phyloP scores from a whole-genome alignment of 2,113 vertebrate species.

The Micromys minutus region DNA sequence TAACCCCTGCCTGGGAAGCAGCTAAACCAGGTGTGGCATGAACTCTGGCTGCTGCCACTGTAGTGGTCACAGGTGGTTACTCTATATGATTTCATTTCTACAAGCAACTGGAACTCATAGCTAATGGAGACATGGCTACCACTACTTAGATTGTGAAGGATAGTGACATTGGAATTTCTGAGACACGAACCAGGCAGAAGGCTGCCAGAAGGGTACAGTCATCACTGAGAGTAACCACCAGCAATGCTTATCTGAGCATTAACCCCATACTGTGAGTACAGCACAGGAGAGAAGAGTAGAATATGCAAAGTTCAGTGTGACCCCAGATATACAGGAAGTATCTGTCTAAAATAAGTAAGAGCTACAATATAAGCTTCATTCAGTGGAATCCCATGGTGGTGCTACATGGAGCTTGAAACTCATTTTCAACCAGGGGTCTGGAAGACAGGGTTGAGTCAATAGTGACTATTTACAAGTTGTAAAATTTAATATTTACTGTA shows the following conservation, averaged over 20 bases:
- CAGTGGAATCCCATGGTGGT: too few species aligned
- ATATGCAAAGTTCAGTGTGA: neutral
- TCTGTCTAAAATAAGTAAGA: neutral
- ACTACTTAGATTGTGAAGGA: neutral
- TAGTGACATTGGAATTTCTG: neutral
- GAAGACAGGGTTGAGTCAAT: neutral
- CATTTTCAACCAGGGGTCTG: neutral
- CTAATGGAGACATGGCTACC: neutral
- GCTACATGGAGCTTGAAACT: neutral
- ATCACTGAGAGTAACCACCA: neutral
- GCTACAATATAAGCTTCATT: too few species aligned
- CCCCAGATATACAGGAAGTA: neutral
- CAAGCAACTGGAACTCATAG: neutral
- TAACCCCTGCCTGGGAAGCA: neutral
- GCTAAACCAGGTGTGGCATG: too few species aligned
- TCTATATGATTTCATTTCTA: neutral
- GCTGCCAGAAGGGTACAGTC: neutral
- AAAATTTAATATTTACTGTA: neutral
- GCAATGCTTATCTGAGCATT: neutral
- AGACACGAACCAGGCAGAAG: neutral
- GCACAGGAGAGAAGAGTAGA: neutral
- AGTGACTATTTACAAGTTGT: neutral
- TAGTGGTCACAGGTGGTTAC: too few species aligned
- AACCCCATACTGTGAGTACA: neutral
- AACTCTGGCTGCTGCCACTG: neutral